phyloP scores from a whole-genome alignment of 2,113 vertebrate species.

The Pagrus major region DNA sequence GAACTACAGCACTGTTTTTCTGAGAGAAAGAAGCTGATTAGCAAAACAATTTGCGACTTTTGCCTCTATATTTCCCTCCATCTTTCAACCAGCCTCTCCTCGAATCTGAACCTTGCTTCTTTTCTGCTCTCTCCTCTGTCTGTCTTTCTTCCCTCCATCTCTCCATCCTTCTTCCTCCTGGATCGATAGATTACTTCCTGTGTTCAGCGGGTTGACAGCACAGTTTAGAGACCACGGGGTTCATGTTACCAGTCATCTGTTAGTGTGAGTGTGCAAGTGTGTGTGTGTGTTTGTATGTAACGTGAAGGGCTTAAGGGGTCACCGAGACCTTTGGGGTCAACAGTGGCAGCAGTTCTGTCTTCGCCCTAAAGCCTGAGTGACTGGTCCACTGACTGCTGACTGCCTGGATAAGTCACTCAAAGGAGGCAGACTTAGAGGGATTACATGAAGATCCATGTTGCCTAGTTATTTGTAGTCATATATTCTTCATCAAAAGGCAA shows the following conservation, averaged over 20 bases:
- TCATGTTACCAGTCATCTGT: conserved; percentile 65
- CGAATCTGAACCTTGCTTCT: conserved; percentile 30
- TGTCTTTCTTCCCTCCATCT: conserved; percentile 34
- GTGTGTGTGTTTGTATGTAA: conserved; percentile 35
- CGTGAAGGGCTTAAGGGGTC: conserved; percentile 53
- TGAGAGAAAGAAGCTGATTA: background rate
- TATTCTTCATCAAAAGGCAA: no score
- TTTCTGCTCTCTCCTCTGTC: conserved; percentile 23
- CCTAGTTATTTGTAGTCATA: no score
- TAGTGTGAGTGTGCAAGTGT: conserved; percentile 18
- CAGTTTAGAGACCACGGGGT: conserved; percentile 69
- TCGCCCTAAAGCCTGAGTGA: conserved; percentile 19
- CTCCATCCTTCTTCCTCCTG: conserved; percentile 49
- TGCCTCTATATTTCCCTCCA: background rate
- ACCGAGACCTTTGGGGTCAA: conserved; percentile 60
- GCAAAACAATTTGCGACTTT: background rate
- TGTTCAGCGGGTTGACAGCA: conserved; percentile 70
- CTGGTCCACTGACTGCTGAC: background rate
- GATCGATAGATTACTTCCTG: conserved; percentile 82
- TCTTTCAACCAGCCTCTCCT: conserved; percentile 17
- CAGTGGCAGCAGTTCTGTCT: conserved; percentile 38
- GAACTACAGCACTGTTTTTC: background rate
- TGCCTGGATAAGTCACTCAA: conserved; percentile 2
- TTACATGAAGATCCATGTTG: background rate
- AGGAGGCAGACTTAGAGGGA: background rate